Base-by-base conservation (phyloP, 2,113 vertebrate genomes). In the Pagrus major region DNA sequence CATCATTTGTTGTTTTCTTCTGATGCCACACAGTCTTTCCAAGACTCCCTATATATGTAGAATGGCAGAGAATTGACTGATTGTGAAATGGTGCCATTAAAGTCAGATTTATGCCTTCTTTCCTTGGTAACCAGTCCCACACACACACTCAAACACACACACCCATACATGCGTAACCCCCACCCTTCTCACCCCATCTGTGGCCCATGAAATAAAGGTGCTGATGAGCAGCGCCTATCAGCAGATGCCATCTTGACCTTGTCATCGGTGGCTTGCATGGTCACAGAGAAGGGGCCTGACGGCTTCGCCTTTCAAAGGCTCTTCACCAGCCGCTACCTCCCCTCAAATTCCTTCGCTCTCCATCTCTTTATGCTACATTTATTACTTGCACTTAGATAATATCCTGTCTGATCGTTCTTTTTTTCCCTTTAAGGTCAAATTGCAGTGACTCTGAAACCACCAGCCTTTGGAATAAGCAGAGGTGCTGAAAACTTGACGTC, bases 171-270 rank as follows among this genome's bases (percentile, higher is more conserved):
- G 47, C 27, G 66, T n/a, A 58, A 1, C 37, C 58, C 49, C 42
- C 52, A n/a, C 44, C 41, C 35, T 44, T 44, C 47, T 70, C 67
- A 77, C 65, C 54, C 75, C 47, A 73, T 80, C 86, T 80, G 64
- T 74, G 80, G 81, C 81, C 80, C 71, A 82, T 90, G 74, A 93
- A 91, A 91, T 88, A 59, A 92, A 91, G 86, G 89, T 91, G 85
- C 93, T 93, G 93, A 94, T 93, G 90, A 94, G 90, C 83, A 86
- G 87, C 73, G 8, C n/a, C 88, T 95, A 95, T 95, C 94, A 91
- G 90, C 89, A 90, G 82, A 92, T 92, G 88, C 89, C 92, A 93
- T 95, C 94, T 94, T 87, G 76, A 71, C 63, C 87, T 88, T 95
- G 91, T 95, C 94, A 95, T 89, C 92, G n/a, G 72, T 63, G 88